Evolutionary conservation across 2,888 invertebrate genomes (phyloP), one percentile per base, ranked within the genome.

Genomic region (Oxyteleia sp.): DNA sequence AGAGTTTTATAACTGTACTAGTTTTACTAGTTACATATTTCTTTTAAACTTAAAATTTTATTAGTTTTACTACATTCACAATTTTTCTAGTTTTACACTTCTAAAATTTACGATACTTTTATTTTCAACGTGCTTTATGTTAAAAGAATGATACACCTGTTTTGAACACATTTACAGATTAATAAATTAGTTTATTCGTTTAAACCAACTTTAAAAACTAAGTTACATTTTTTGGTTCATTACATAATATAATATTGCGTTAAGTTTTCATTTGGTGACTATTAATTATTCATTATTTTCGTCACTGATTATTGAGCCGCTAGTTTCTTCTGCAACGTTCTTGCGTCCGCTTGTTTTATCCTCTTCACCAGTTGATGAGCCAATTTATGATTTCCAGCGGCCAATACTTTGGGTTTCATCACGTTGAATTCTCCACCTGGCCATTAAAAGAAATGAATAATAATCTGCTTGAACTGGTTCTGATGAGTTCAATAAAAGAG

Each of bases 331-430:
- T 88, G 87, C 26, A 85, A 78, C 4, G 91, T 91, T 51, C 89
- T 88, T 7, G 69, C 18, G 90, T 95, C 94, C 29, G 95, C 95
- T 87, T 94, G 92, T 80, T 94, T 93, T 85, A 95, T 94, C 41
- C 94, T 91, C 71, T 91, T 91, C 74, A 94, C 93, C 57, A 94
- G 93, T 85, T 94, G 93, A 51, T 94, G 92, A 4, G 94, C 94
- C 72, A 95, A 87, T 76, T 94, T 93, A 55, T 93, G 90, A 13
- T 94, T 95, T 26, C 94, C 93, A 1, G 94, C 93, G 16, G 95
- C 95, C 51, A 95, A 89, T 78, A 95, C 93, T 88, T 94, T 94
- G 0, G 95, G 95, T 74, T 94, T 93, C 95, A 95, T 95, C 8
- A 95, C 86, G 85, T 95, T 92, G 84, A 95, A 95, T 86, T 94